Conservation (phyloP, 1,140 invertebrate genomes). For the Drosophila persimilis region DNA sequence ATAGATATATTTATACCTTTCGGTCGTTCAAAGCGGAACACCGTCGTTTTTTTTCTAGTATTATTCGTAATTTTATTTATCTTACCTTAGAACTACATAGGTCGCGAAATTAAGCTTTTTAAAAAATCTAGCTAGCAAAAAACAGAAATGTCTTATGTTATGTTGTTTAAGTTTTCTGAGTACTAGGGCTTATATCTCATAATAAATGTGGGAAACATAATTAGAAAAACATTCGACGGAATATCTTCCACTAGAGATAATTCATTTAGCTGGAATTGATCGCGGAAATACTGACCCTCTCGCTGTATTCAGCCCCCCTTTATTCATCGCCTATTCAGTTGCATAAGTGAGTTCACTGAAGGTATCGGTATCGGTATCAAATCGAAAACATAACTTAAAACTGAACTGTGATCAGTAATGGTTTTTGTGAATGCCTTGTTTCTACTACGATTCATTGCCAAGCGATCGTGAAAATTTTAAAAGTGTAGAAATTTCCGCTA, state of each 20-base stretch:
- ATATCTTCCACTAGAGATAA: conserved; percentile 14
- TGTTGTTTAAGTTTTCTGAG: too few relatives aligned
- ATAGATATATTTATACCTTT: too few relatives aligned
- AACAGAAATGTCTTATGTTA: too few relatives aligned
- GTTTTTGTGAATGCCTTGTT: conserved; percentile 8
- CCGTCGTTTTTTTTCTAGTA: too few relatives aligned
- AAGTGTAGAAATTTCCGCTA: conserved; percentile 48
- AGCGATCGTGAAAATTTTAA: neutral
- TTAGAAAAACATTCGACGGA: conserved; percentile 28
- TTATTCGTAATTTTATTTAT: too few relatives aligned
- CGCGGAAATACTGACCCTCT: conserved; percentile 1
- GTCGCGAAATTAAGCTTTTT: too few relatives aligned
- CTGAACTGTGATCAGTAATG: conserved; percentile 19
- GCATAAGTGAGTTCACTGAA: conserved; percentile 32
- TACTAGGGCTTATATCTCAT: neutral
- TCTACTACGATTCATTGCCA: conserved; percentile 23
- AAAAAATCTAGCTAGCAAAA: too few relatives aligned
- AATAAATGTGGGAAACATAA: neutral
- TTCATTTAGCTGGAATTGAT: conserved; percentile 19
- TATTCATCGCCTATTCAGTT: conserved; percentile 1
- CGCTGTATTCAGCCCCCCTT: too few relatives aligned
- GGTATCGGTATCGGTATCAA: neutral
- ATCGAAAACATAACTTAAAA: conserved; percentile 6
- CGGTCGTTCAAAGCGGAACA: too few relatives aligned
- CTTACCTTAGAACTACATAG: too few relatives aligned